phyloP scores from a whole-genome alignment of 2,113 vertebrate species.

The Dendrocopos noguchii region DNA sequence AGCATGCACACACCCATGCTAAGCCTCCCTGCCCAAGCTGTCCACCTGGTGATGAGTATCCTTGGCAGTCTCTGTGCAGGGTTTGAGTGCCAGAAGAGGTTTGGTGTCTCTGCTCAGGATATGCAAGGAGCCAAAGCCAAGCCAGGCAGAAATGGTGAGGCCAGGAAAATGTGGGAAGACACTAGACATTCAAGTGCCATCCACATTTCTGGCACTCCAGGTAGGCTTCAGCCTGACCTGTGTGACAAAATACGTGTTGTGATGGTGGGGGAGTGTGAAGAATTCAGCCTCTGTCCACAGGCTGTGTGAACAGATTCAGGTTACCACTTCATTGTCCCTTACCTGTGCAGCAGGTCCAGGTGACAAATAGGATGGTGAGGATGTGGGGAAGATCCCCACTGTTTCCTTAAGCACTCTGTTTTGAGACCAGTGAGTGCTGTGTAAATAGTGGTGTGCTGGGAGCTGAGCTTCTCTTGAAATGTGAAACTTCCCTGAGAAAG shows the following conservation, averaged over 20 bases:
- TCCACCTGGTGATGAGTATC: rapidly evolving
- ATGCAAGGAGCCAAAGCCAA: neutral
- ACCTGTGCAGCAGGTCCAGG: neutral
- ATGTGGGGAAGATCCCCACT: neutral
- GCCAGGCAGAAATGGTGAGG: neutral
- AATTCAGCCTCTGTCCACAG: neutral
- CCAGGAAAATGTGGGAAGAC: rapidly evolving
- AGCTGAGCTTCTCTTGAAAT: slow-evolving; percentile 5
- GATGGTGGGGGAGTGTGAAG: neutral
- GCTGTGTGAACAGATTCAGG: neutral
- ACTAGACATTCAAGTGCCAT: neutral
- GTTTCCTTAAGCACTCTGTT: neutral
- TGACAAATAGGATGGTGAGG: neutral
- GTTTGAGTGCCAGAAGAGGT: neutral
- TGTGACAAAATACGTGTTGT: neutral
- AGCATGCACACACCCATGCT: neutral
- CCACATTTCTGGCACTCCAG: neutral
- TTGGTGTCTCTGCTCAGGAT: neutral
- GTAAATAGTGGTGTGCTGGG: neutral
- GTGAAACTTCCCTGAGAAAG: neutral
- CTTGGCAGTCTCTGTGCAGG: neutral
- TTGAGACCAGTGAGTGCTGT: neutral
- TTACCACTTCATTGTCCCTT: neutral
- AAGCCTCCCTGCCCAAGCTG: neutral
- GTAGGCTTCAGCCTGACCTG: neutral